A percentile compares a stretch with the other conserved stretches of the same genome.
phyloP scores from a whole-genome alignment of 2,797 vertebrate genomes.

The Galago senegalensis region DNA sequence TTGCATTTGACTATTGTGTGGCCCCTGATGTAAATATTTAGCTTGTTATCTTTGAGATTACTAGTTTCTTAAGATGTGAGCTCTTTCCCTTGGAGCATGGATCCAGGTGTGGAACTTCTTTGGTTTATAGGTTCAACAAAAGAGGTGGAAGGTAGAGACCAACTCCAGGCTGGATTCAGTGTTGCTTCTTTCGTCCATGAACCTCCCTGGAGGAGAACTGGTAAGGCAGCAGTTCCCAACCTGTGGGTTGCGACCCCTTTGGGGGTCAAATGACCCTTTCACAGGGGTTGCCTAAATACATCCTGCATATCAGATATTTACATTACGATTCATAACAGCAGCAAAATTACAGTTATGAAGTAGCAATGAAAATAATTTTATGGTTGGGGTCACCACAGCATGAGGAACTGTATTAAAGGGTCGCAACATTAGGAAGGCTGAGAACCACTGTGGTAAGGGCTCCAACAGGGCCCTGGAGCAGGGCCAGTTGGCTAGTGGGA shows the following conservation, averaged over 20 bases:
- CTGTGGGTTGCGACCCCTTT: no score
- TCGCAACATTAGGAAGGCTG: no score
- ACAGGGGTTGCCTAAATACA: no score
- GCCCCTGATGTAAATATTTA: neutral
- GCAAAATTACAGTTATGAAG: no score
- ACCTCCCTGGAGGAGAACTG: slow-evolving; percentile 98
- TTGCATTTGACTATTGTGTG: neutral
- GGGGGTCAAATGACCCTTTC: no score
- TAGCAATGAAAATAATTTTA: no score
- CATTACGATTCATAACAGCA: no score
- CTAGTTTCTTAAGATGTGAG: accelerated
- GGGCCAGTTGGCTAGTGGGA: accelerated
- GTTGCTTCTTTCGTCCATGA: slow-evolving; percentile 96
- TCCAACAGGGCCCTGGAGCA: neutral
- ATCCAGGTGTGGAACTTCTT: neutral
- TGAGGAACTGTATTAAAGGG: no score
- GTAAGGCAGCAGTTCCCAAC: slow-evolving; percentile 88
- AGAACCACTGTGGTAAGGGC: slow-evolving; percentile 91
- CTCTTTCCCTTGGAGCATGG: accelerated
- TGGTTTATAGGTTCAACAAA: slow-evolving; percentile 95
- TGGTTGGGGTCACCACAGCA: no score
- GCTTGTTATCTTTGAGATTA: neutral
- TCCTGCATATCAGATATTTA: no score
- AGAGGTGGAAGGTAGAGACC: slow-evolving; percentile 98
- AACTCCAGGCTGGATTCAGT: slow-evolving; percentile 97